phyloP scores from a whole-genome alignment of 2,888 invertebrate species.

The Dryomyza anilis region DNA sequence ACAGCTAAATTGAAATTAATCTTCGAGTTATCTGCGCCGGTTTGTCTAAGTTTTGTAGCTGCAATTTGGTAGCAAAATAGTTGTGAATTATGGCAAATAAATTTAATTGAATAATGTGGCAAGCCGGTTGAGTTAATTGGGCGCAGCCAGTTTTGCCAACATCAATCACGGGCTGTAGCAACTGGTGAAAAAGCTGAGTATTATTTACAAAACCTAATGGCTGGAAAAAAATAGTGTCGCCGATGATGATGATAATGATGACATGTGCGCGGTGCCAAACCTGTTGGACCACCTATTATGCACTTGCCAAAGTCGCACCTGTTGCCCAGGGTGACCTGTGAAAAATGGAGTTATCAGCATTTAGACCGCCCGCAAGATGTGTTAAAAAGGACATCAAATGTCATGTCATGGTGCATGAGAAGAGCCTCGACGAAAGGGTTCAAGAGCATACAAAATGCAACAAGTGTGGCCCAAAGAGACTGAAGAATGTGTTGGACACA shows the following conservation, averaged over 20 bases:
- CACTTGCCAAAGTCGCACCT: neutral
- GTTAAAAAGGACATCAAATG: conserved; percentile 7
- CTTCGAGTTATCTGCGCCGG: neutral
- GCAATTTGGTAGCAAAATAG: neutral
- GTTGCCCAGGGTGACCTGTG: neutral
- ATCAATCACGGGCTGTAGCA: no score
- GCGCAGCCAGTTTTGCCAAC: neutral
- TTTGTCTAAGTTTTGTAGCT: conserved; percentile 5
- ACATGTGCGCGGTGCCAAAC: neutral
- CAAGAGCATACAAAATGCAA: conserved; percentile 34
- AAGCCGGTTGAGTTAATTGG: neutral
- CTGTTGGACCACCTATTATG: neutral
- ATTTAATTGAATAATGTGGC: neutral
- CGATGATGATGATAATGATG: no score
- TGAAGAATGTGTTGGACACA: conserved; percentile 4
- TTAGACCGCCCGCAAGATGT: neutral
- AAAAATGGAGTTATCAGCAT: neutral
- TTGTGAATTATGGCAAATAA: conserved; percentile 11
- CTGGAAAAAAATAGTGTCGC: neutral
- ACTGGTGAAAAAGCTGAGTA: no score
- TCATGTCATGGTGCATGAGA: neutral
- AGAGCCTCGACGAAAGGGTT: neutral
- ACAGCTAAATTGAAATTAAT: conserved; percentile 22
- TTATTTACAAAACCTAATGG: neutral
- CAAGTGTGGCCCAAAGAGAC: conserved; percentile 48